Percentiles rank a stretch among this genome's conserved stretches.
Conservation (phyloP, 2,888 invertebrate species). For the Drosophila aldrichi region DNA sequence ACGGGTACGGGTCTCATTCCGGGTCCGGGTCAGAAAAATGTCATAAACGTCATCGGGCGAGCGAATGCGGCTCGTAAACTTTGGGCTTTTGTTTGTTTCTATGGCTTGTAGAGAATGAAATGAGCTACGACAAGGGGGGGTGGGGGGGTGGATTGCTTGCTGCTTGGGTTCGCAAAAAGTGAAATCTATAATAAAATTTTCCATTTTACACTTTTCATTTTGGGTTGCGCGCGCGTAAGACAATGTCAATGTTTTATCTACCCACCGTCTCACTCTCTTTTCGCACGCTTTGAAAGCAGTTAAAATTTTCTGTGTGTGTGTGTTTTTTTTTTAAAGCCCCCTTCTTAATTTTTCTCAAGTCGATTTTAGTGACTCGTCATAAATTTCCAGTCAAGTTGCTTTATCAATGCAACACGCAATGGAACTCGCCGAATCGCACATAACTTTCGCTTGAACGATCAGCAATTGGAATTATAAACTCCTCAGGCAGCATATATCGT, state of each 20-base stretch:
- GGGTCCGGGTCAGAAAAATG: slow-evolving; percentile 52
- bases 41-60: slow-evolving; percentile 63
- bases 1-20: no score
- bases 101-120: background rate
- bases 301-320: slow-evolving; percentile 41
- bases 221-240: slow-evolving; percentile 12
- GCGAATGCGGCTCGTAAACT: slow-evolving; percentile 62
- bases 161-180: slow-evolving; percentile 46
- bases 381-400: slow-evolving; percentile 65
- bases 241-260: slow-evolving; percentile 34
- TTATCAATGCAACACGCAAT: slow-evolving; percentile 52
- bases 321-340: background rate
- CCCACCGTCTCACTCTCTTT: slow-evolving; percentile 22
- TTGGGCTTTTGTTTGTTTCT: slow-evolving; percentile 29
- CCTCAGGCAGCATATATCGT: background rate
- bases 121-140: background rate
- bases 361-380: slow-evolving; percentile 62
- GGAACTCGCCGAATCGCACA: slow-evolving; percentile 16
- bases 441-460: slow-evolving; percentile 54
- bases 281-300: slow-evolving; percentile 62
- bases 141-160: no score
- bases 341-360: slow-evolving; percentile 53
- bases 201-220: slow-evolving; percentile 51
- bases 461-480: slow-evolving; percentile 24
- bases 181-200: slow-evolving; percentile 74